A percentile compares a stretch with the other conserved stretches of the same genome.
Evolutionary conservation across 2,888 invertebrate genomes (phyloP).

Genomic region (Andrena chrysosceles): DNA sequence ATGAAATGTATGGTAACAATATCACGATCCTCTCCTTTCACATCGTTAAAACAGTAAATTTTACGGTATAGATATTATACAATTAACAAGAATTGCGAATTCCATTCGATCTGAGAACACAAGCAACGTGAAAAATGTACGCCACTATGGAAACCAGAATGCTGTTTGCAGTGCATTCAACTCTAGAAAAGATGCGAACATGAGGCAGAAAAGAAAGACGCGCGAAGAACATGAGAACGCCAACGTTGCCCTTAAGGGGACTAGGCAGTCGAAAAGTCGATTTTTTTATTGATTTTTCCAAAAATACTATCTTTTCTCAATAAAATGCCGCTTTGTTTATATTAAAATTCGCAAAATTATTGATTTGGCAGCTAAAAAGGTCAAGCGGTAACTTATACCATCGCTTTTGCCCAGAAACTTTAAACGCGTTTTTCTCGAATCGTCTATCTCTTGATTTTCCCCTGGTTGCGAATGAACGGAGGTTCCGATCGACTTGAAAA

Average conservation of each 20-base stretch:
- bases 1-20: constrained; percentile 1
- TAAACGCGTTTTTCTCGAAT: no score
- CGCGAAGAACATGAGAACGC: neutral
- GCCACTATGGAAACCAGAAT: constrained; percentile 9
- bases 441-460: no score
- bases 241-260: neutral
- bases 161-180: constrained; percentile 33
- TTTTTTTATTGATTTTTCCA: no score
- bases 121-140: constrained; percentile 18
- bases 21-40: neutral
- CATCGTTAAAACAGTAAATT: constrained; percentile 10
- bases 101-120: constrained; percentile 5
- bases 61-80: neutral
- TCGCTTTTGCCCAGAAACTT: no score
- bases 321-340: no score
- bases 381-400: no score
- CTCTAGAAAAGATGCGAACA: constrained; percentile 5
- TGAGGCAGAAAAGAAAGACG: neutral
- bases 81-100: constrained; percentile 21
- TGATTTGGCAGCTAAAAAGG: no score
- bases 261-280: no score
- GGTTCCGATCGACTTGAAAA: no score
- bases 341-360: no score
- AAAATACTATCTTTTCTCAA: no score
- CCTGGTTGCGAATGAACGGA: no score